Base-by-base conservation (phyloP, 2,888 invertebrate species). In the Opisthograptis luteolata region DNA sequence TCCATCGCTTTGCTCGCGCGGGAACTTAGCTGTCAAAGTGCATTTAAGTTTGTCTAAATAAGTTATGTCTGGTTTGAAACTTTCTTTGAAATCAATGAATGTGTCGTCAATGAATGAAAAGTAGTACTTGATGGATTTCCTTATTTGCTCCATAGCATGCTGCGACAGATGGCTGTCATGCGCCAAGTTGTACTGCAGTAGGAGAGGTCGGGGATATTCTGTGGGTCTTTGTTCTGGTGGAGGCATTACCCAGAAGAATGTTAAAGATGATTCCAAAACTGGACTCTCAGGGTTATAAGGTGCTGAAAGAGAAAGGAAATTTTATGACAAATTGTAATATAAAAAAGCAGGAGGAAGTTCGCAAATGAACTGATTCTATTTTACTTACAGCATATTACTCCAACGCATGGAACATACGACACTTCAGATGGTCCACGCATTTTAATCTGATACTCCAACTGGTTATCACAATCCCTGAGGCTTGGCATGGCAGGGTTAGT, bases 201-300 rank as follows among this genome's bases (percentile, higher is more conserved):
- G 91, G 94, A 98, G 95, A 0, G 98, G 98, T 31, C 97, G 94
- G 0, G 98, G 98, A 81, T 98, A 97, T 81, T 98, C 98, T 42
- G 96, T 94, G 6, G 97, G 97, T 65, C 96, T 94, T 71, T 95
- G 96, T 89, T 98, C 98, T 30, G 97, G 96, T 1, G 98, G 98
- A n/a, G 98, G 98, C 90, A 97, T 94, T 2, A 98, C 97, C 98
- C 98, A 98, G 82, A 96, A 98, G 45, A 96, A 95, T 55, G 96
- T 95, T 8, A 97, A 92, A 32, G 95, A 95, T 0, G 97, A 97
- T 71, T 97, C 97, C 60, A 96, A 82, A 14, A 95, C 95, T 41
- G 93, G 93, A 70, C 94, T 95, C 74, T 96, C 96, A 49, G 94
- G 94, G 71, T 95, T 95, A 71, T 96, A 96, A 0, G 97, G 96